Evolutionary conservation across 2,888 invertebrate species (phyloP), one percentile per base, ranked within the genome.

Genomic region (Ypsolopha scabrella): DNA sequence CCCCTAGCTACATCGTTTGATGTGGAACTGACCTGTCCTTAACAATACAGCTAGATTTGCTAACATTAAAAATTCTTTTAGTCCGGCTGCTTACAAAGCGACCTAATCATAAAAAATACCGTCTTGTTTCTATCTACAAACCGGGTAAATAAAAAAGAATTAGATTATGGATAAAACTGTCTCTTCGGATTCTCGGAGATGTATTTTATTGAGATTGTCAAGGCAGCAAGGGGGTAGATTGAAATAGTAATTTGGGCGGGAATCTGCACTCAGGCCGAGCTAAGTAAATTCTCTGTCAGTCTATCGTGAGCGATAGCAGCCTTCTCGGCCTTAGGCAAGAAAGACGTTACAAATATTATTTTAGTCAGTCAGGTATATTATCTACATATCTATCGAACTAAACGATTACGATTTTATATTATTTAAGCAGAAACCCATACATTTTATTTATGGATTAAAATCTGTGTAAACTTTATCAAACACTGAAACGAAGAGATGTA

Each of bases 241-340:
- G 76, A 71, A 78, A 79, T 77, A 74, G 74, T 78, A 76, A 80
- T 79, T 77, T 75, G 70, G 74, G 71, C 67, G 72, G 68, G 65
- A 49, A 58, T 55, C 54, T 62, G 72, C 69, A 71, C 67, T 70
- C 59, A 63, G 64, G 68, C 49, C 63, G 65, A 57, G 69, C 67
- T 75, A 72, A 76, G 71, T 69, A 68, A 72, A 75, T 72, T 65
- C 70, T 57, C 58, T 57, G n/a, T 39, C 44, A 44, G 33, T 7
- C 44, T 44, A 24, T 11, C n/a, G 6, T 11, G 39, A 10, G 39
- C 8, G 39, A 39, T 39, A 10, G 39, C 39, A 11, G 39, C 6
- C 7, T 10, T 10, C 9, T 39, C n/a, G 11, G 39, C 6, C 39
- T 39, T 39, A 6, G 6, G n/a, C 11, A 39, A 39, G 6, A 39